These are phyloP conservation scores for Conops quadrifasciatus DNA, from an alignment of 2,888 invertebrate species.

Conservation along the genomic window DNA sequence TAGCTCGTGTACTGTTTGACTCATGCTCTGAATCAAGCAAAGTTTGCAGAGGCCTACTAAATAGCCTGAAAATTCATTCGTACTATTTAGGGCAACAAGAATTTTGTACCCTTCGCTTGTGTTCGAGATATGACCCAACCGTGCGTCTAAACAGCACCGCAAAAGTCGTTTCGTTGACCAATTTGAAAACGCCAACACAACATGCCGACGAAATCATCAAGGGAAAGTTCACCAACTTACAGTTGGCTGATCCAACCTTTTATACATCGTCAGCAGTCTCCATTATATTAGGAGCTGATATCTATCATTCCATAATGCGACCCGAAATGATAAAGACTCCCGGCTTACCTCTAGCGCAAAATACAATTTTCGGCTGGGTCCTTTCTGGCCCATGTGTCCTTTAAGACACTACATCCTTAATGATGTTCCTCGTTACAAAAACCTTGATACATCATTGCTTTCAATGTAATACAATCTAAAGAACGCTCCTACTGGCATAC, in stretches of 20 bases:
- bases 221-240: slow-evolving; percentile 2
- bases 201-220: not conserved
- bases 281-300: slow-evolving; percentile 8
- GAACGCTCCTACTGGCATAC: too few relatives aligned
- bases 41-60: not conserved
- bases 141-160: not conserved
- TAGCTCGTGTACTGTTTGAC: not conserved
- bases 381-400: slow-evolving; percentile 30
- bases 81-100: not conserved
- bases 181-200: slow-evolving; percentile 7
- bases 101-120: not conserved
- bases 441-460: too few relatives aligned
- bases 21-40: not conserved
- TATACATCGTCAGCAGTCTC: slow-evolving; percentile 1
- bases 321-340: slow-evolving; percentile 6
- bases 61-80: not conserved
- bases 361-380: slow-evolving; percentile 26
- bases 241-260: slow-evolving; percentile 18
- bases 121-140: not conserved
- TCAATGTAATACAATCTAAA: too few relatives aligned
- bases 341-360: slow-evolving; percentile 19
- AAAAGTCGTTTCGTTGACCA: not conserved
- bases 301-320: slow-evolving; percentile 1
- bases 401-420: slow-evolving; percentile 3
- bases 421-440: too few relatives aligned